Evolutionary conservation across 2,888 invertebrate genomes (phyloP), one percentile per base, ranked within the genome.

Genomic region (Volucella bombylans): DNA sequence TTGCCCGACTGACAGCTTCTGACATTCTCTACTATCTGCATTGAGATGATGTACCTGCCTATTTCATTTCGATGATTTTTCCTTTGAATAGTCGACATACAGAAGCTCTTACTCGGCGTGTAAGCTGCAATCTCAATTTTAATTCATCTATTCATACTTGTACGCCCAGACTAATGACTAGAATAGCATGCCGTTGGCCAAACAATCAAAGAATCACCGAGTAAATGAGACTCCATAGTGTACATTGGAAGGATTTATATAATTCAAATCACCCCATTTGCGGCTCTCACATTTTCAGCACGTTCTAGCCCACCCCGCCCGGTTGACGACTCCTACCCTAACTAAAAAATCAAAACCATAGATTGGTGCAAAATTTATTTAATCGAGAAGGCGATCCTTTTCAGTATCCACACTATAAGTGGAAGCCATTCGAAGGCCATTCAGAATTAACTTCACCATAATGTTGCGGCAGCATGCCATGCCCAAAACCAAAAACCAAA

Each of bases 181-280:
- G 12, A 49, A 50, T 31, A 57, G 15, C 57, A 52, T 52, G n/a
- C 23, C 0, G 23, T 23, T 3, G 50, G 57, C 39, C 57, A 0
- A 11, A 11, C 10, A 31, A n/a, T 31, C 54, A 11, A 39, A n/a
- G 10, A n/a, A 8, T 23, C 31, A 62, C 18, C 45, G 64, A 41
- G 50, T 52, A 11, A 45, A 49, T 68, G 68, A 76, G 74, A 74
- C 41, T 65, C 59, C 73, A 79, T 83, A 77, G 59, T 65, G 64
- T 68, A 64, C 73, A 83, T 79, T 73, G 65, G 82, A 73, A 79
- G 52, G 59, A 54, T n/a, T n/a, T 79, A 79, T 83, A 79, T 73
- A 79, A 79, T 79, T 74, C 73, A 74, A 83, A 79, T 83, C 73
- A 65, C 59, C 82, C 74, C 64, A 83, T 83, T 79, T 83, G 78